phyloP scores from a whole-genome alignment of 2,797 vertebrate species.

The Cottoperca gobio region DNA sequence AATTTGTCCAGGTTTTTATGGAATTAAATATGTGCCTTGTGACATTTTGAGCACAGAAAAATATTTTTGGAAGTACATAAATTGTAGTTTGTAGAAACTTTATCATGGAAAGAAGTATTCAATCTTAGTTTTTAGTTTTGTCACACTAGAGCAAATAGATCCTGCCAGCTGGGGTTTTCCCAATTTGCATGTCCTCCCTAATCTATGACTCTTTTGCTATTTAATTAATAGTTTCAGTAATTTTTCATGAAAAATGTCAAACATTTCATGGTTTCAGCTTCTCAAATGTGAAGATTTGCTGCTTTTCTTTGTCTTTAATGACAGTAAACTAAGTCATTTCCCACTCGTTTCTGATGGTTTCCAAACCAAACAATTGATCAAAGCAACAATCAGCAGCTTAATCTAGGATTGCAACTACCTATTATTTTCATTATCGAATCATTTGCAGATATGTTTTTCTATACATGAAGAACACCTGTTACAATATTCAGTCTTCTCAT shows the following conservation, averaged over 20 bases:
- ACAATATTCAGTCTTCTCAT: neutral
- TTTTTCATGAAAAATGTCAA: neutral
- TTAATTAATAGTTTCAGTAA: neutral
- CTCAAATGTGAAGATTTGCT: neutral
- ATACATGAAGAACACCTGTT: too few relatives aligned
- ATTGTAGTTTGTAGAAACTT: neutral
- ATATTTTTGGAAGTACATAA: fast-evolving
- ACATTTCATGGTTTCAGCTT: neutral
- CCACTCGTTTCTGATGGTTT: neutral
- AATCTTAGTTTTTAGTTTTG: neutral
- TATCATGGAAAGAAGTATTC: neutral
- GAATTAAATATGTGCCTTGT: neutral
- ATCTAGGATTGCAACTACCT: too few relatives aligned
- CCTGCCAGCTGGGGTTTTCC: neutral
- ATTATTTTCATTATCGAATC: neutral
- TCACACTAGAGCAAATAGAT: neutral
- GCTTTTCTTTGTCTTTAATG: neutral
- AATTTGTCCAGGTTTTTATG: neutral
- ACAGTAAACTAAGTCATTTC: neutral
- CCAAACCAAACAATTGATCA: neutral
- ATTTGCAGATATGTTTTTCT: too few relatives aligned
- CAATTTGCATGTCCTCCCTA: neutral
- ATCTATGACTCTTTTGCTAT: neutral
- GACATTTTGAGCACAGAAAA: neutral
- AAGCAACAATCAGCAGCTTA: neutral